These are phyloP conservation scores for Andrena fulva DNA, from an alignment of 2,888 invertebrate species.

Conservation along the genomic window DNA sequence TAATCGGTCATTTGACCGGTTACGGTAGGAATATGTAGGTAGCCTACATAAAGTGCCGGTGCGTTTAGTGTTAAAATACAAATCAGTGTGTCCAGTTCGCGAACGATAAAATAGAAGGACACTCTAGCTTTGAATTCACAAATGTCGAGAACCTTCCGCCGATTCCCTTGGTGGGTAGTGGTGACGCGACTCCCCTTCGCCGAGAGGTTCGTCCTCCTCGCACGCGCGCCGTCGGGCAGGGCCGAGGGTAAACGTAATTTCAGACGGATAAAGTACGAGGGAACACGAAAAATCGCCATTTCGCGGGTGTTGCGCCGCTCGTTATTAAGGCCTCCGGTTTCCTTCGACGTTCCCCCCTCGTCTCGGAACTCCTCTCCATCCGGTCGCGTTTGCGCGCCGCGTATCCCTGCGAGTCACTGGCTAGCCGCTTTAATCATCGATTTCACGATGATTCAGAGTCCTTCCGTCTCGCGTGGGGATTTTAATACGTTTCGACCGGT, in stretches of 20 bases:
- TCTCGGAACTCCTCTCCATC: conserved; percentile 21
- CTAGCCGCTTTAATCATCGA: conserved; percentile 63
- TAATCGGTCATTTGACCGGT: no score
- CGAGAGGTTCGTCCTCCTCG: conserved; percentile 26
- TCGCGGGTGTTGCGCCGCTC: conserved; percentile 73
- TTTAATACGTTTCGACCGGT: conserved; percentile 51
- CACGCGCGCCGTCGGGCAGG: conserved; percentile 57
- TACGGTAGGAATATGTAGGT: no score
- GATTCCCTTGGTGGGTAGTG: conserved; percentile 36
- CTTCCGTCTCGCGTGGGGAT: conserved; percentile 52
- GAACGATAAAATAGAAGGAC: no score
- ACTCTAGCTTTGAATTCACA: neutral
- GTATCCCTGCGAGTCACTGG: conserved; percentile 39
- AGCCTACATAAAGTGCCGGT: no score
- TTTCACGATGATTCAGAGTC: conserved; percentile 65
- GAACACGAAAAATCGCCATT: conserved; percentile 80
- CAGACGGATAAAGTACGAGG: conserved; percentile 76
- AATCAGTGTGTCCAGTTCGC: no score
- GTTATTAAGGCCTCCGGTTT: conserved; percentile 72
- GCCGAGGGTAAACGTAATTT: conserved; percentile 77
- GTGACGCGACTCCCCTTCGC: conserved; percentile 32
- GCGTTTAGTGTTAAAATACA: no score
- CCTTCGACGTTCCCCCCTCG: conserved; percentile 17
- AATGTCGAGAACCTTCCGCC: conserved; percentile 4
- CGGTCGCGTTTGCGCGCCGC: conserved; percentile 30